Evolutionary conservation across 2,888 invertebrate genomes (phyloP).

Genomic region (Brenthis hecate): DNA sequence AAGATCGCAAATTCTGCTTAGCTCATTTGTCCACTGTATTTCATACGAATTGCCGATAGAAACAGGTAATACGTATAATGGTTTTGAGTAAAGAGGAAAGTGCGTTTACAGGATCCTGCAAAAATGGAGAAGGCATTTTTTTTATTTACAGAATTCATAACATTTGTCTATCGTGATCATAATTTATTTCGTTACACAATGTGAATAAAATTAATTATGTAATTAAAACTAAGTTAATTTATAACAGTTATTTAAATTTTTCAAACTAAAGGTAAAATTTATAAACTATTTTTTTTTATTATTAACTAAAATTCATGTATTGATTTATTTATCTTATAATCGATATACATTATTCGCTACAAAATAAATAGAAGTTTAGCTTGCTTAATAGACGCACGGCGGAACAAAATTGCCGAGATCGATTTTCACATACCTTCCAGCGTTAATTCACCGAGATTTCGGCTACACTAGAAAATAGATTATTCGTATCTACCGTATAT

Average conservation of each 20-base stretch:
- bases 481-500: slow-evolving; percentile 45
- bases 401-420: slow-evolving; percentile 18
- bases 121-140: slow-evolving; percentile 23
- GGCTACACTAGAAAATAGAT: slow-evolving; percentile 43
- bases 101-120: slow-evolving; percentile 19
- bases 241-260: background rate
- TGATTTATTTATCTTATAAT: too few species aligned
- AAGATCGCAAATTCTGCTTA: slow-evolving; percentile 23
- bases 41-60: slow-evolving; percentile 26
- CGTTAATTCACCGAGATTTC: slow-evolving; percentile 42
- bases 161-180: background rate
- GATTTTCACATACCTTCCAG: slow-evolving; percentile 33
- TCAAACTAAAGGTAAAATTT: too few species aligned
- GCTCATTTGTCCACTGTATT: slow-evolving; percentile 23
- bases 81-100: slow-evolving; percentile 32
- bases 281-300: too few species aligned
- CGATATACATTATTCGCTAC: too few species aligned
- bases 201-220: too few species aligned
- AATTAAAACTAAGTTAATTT: background rate
- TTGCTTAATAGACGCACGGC: background rate
- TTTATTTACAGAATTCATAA: background rate
- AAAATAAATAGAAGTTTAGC: background rate
- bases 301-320: too few species aligned
- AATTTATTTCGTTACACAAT: too few species aligned
- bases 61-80: slow-evolving; percentile 36